Base-by-base conservation (phyloP, 2,797 vertebrate species). In the Tapera naevia region DNA sequence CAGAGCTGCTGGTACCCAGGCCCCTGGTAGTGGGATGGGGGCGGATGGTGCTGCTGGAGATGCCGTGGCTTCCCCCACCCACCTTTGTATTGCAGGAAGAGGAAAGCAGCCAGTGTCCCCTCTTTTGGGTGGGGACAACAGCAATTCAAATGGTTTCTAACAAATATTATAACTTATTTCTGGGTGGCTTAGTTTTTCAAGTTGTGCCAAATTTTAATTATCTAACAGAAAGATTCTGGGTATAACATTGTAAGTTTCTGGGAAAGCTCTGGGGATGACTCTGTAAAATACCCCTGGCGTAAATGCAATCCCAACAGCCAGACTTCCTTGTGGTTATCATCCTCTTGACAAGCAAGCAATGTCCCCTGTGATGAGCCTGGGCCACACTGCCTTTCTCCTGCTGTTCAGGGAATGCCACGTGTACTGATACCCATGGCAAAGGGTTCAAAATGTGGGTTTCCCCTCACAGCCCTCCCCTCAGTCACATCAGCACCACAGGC, bases 401-500 rank as follows among this genome's bases (percentile, higher is more conserved):
- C 0, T 1, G 22, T 43, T 58, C 2, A 0, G 18, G 27, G 30
- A 45, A 10, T 30, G 43, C 80, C 11, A 18, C 1, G 0, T 11
- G 54, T 37, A 5, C 61, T 9, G 5, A 6, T 46, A 16, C 32
- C 24, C 19, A 2, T 1, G 0, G 28, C 53, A 62, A 50, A 58
- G 45, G 33, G 32, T 24, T 70, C 51, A 18, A 53, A 80, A 14
- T 1, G 1, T 0, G 0, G 14, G 32, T 65, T 19, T 3, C 57
- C 56, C 27, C 27, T 69, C 12, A 0, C 37, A 73, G 35, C 37
- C 45, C 13, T 41, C 39, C 58, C 43, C 50, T 83, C 10, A 10
- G 69, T 72, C 67, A 35, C 50, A 60, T 70, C 92, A 88, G 80
- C 83, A 54, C 21, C 0, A 4, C 90, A 5, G 1, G 35, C 89